These are phyloP conservation scores for Neoitamus cyanurus DNA, from an alignment of 2,888 invertebrate species.

Conservation along the genomic window DNA sequence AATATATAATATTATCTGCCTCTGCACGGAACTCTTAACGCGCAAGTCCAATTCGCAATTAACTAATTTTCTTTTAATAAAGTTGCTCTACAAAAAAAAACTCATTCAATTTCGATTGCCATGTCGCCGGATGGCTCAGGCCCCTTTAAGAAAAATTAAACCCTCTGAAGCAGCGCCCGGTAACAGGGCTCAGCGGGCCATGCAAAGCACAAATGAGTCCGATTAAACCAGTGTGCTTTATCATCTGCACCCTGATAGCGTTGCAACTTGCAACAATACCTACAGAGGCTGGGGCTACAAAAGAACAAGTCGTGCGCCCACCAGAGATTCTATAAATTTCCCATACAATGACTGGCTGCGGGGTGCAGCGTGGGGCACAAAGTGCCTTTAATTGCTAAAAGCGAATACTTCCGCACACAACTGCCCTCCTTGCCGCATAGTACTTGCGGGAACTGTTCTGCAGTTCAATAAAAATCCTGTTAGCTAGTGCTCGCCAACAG, in stretches of 20 bases:
- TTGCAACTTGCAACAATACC: neutral
- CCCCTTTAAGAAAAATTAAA: neutral
- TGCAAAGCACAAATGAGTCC: neutral
- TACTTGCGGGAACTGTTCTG: neutral
- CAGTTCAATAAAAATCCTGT: neutral
- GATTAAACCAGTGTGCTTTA: neutral
- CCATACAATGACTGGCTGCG: neutral
- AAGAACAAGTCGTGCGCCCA: neutral
- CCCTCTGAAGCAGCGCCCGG: neutral
- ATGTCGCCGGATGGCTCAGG: too few relatives aligned
- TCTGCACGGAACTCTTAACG: too few relatives aligned
- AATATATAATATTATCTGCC: too few relatives aligned
- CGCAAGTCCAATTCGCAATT: too few relatives aligned
- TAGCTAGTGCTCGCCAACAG: neutral
- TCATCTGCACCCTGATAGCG: neutral
- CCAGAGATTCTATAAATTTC: slow-evolving; percentile 5
- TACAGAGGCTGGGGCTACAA: neutral
- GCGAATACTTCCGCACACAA: neutral
- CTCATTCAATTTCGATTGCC: too few relatives aligned
- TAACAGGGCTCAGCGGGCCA: neutral
- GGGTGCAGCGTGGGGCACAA: neutral
- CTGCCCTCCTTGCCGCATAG: neutral
- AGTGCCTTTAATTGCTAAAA: neutral
- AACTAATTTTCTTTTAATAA: too few relatives aligned
- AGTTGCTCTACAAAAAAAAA: too few relatives aligned